Conservation (phyloP, 2,113 vertebrate genomes). For the Phocoena sinus region DNA sequence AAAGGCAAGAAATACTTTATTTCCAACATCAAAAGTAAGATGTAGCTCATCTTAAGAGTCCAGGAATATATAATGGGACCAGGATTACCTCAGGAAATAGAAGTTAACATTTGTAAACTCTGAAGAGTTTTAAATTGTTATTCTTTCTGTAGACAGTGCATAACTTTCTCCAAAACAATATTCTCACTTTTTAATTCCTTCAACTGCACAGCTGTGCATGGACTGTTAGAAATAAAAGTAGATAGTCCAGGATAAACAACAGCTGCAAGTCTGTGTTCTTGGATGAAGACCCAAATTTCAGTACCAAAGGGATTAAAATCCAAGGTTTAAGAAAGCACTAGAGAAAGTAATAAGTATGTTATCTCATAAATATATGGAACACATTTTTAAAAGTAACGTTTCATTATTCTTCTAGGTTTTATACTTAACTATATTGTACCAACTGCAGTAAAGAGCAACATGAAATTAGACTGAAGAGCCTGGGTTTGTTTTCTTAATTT, state of each 20-base stretch:
- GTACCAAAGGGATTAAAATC: slow-evolving; percentile 11
- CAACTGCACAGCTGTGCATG: background rate
- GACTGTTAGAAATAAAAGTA: slow-evolving; percentile 7
- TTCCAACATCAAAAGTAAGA: slow-evolving; percentile 64
- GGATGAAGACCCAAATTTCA: background rate
- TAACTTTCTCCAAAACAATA: slow-evolving; percentile 46
- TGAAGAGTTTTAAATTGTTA: slow-evolving; percentile 41
- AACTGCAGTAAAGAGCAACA: background rate
- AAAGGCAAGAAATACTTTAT: slow-evolving; percentile 68
- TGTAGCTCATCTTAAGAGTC: slow-evolving; percentile 46
- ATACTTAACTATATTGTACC: background rate
- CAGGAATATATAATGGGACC: slow-evolving; percentile 45
- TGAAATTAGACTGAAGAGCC: background rate
- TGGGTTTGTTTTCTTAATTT: background rate
- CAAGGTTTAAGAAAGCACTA: slow-evolving; percentile 2
- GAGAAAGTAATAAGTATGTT: background rate
- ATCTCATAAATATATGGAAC: background rate
- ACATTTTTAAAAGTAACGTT: background rate
- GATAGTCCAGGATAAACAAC: background rate
- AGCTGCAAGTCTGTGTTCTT: slow-evolving; percentile 22
- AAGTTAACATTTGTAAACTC: slow-evolving; percentile 52
- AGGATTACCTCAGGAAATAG: slow-evolving; percentile 64
- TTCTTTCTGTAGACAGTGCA: slow-evolving; percentile 20
- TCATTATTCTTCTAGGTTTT: background rate
- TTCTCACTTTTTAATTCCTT: slow-evolving; percentile 51